Evolutionary conservation across 2,113 vertebrate genomes (phyloP), one percentile per base, ranked within the genome.

Genomic region (Polypterus senegalus): DNA sequence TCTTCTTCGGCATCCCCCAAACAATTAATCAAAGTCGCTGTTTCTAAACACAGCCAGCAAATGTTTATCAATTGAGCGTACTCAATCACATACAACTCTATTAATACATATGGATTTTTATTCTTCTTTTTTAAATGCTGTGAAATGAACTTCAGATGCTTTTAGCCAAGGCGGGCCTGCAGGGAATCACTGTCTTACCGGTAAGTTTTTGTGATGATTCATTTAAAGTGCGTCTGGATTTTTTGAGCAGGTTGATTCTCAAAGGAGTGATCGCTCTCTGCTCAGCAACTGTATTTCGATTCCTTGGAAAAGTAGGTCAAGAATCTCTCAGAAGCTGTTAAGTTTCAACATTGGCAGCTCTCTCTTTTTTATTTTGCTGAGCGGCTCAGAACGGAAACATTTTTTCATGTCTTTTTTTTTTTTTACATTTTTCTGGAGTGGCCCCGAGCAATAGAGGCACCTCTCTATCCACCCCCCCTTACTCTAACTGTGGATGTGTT

Each of bases 241-340:
- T 27, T 27, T 4, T 46, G 57, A 55, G 43, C 63, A 65, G 63
- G 53, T 48, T 53, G 46, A n/a, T 49, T 47, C 45, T 61, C 52
- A 47, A 48, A 59, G 45, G 10, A 6, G 9, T n/a, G 48, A 11
- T n/a, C 47, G 9, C 60, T 49, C 11, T 62, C 9, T 49, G 5
- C 46, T 51, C 63, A 58, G 47, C 59, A 61, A 49, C 8, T 47
- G 59, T 46, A 54, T 56, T 65, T 51, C 61, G 53, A 65, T 62
- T 66, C 67, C 60, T 75, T 69, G 67, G 69, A 76, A 82, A 80
- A 77, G 59, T 78, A 70, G 78, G 80, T 82, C 80, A 80, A 7
- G 4, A 10, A 73, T 71, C 65, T 45, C 63, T 52, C 66, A 69
- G 54, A 64, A 73, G 63, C 62, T 66, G 64, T 56, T 66, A 27